These are phyloP conservation scores for Coregonus ussuriensis DNA, from an alignment of 2,797 vertebrate genomes.

Conservation along the genomic window DNA sequence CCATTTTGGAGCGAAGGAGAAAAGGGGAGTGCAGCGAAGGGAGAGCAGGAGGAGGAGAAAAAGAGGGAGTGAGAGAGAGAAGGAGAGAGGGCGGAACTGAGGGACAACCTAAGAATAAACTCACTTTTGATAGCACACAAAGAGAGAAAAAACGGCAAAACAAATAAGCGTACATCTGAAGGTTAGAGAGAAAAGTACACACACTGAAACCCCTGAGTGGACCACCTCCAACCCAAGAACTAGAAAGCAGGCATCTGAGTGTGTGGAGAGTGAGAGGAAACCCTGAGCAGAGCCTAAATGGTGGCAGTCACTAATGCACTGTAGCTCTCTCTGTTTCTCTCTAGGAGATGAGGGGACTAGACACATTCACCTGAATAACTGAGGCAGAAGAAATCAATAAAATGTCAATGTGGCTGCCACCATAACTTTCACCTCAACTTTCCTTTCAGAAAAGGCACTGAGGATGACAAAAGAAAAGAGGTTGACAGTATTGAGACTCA, in stretches of 20 bases:
- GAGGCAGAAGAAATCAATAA: too few relatives aligned
- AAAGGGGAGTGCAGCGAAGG: neutral
- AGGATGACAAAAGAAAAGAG: neutral
- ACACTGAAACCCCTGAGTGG: neutral
- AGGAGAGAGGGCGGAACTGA: conserved; percentile 27
- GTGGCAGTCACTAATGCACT: too few relatives aligned
- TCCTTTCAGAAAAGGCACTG: neutral
- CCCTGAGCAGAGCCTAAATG: too few relatives aligned
- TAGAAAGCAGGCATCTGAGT: too few relatives aligned
- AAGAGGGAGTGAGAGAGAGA: conserved; percentile 12
- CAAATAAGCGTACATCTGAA: neutral
- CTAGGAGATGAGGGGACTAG: too few relatives aligned
- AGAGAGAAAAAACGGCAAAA: neutral
- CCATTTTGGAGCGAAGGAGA: conserved; percentile 23
- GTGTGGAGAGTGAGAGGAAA: too few relatives aligned
- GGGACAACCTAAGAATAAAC: neutral
- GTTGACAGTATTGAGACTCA: neutral
- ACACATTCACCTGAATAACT: too few relatives aligned
- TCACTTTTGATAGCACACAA: neutral
- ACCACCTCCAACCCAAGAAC: too few relatives aligned
- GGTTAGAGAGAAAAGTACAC: neutral
- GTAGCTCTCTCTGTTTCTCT: too few relatives aligned
- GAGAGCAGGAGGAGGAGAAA: too few relatives aligned
- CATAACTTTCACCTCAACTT: neutral
- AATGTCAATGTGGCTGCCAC: too few relatives aligned